Conservation (phyloP, 2,797 vertebrate species). For the Cygnus olor region DNA sequence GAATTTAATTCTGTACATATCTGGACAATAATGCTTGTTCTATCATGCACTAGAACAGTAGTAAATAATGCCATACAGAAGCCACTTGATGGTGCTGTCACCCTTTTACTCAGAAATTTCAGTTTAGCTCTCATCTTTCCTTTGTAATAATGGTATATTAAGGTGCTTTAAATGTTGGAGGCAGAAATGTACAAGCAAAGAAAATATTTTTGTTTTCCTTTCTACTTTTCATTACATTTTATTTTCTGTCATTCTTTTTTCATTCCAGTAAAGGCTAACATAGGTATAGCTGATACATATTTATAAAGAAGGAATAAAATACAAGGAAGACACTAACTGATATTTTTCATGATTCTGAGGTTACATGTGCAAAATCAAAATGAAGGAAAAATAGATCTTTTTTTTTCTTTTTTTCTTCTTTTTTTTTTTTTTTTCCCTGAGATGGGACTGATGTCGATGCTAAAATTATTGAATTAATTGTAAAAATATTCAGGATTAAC, state of each 20-base stretch:
- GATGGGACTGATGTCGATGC: background rate
- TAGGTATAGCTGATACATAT: background rate
- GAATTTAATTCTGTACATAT: background rate
- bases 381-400: background rate
- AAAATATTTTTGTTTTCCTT: background rate
- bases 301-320: background rate
- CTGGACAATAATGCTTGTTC: background rate
- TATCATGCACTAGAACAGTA: background rate
- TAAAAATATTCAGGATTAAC: background rate
- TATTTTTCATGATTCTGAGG: background rate
- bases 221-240: too few species aligned
- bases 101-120: conserved; percentile 17
- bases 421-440: background rate
- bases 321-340: background rate
- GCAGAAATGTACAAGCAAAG: background rate
- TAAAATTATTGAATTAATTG: background rate
- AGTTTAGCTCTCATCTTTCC: background rate
- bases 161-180: background rate
- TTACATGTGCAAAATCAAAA: background rate
- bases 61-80: background rate
- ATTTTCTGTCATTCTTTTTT: background rate
- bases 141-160: background rate
- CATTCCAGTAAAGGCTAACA: background rate
- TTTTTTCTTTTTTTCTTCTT: background rate
- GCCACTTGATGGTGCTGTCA: conserved; percentile 64